Evolutionary conservation across 2,113 vertebrate species (phyloP).

Genomic region (Ancistrus triradiatus): DNA sequence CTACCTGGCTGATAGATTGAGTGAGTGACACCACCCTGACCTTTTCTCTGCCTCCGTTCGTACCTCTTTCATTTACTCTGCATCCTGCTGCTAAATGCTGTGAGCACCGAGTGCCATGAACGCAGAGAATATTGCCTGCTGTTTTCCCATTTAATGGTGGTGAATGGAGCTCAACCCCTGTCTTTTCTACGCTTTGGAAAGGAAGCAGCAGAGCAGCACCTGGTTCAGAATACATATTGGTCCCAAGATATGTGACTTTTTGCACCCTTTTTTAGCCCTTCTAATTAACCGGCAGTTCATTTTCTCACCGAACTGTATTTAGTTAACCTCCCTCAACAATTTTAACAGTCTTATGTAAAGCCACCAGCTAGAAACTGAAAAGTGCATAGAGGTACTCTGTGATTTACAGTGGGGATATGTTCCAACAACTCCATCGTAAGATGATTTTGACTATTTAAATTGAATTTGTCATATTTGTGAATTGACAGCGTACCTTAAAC

Average conservation of each 20-base stretch:
- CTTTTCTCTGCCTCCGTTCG: slow-evolving; percentile 45
- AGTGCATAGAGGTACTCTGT: too few relatives aligned
- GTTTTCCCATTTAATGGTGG: slow-evolving; percentile 50
- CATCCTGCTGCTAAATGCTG: slow-evolving; percentile 46
- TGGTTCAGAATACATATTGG: slow-evolving; percentile 61
- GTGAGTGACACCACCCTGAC: slow-evolving; percentile 51
- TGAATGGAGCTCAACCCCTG: slow-evolving; percentile 44
- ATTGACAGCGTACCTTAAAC: too few relatives aligned
- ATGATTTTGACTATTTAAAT: too few relatives aligned
- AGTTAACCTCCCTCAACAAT: too few relatives aligned
- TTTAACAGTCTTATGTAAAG: too few relatives aligned
- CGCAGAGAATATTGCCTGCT: slow-evolving; percentile 55
- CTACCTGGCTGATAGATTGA: slow-evolving; percentile 50
- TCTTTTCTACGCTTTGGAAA: slow-evolving; percentile 44
- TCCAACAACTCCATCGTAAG: too few relatives aligned
- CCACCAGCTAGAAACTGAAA: too few relatives aligned
- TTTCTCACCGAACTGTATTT: too few relatives aligned
- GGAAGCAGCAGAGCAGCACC: slow-evolving; percentile 35
- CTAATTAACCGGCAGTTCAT: too few relatives aligned
- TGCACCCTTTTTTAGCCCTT: too few relatives aligned
- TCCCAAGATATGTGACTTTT: not conserved
- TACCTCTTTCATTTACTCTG: slow-evolving; percentile 47
- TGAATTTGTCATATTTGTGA: too few relatives aligned
- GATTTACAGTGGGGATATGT: too few relatives aligned
- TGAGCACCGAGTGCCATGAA: slow-evolving; percentile 50